phyloP scores from a whole-genome alignment of 2,797 vertebrate genomes.

The Channallabes apus region DNA sequence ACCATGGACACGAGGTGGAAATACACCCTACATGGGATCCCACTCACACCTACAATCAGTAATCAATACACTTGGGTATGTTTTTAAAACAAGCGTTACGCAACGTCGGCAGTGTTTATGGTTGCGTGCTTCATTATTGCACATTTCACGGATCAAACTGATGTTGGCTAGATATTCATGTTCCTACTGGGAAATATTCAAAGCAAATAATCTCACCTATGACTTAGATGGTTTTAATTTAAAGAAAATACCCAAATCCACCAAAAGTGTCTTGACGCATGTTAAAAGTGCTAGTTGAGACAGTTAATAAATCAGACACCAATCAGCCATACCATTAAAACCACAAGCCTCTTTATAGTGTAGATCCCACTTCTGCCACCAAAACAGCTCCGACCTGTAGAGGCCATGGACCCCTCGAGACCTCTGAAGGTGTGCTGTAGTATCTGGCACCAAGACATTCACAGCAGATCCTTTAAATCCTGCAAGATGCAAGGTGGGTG shows the following conservation, averaged over 20 bases:
- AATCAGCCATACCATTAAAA: too few relatives aligned
- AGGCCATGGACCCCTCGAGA: too few relatives aligned
- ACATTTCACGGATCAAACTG: not conserved
- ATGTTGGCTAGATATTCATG: not conserved
- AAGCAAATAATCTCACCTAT: not conserved
- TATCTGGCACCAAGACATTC: too few relatives aligned
- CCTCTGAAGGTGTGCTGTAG: too few relatives aligned
- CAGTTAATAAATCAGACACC: not conserved
- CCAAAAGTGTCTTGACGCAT: not conserved
- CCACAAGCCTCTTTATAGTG: too few relatives aligned
- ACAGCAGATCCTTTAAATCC: too few relatives aligned
- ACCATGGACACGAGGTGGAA: too few relatives aligned
- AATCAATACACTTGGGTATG: not conserved
- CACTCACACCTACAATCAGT: not conserved
- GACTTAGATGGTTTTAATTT: not conserved
- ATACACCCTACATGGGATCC: not conserved
- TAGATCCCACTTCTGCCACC: too few relatives aligned
- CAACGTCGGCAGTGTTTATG: not conserved
- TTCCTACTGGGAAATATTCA: constrained; percentile 1
- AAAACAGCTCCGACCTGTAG: too few relatives aligned
- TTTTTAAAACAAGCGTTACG: not conserved
- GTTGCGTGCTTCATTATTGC: not conserved
- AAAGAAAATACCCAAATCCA: not conserved
- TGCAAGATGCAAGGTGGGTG: too few relatives aligned
- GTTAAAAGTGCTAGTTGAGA: constrained; percentile 7